A percentile compares a stretch with the other conserved stretches of the same genome.
Conservation (phyloP, 2,797 vertebrate genomes). For the Alca torda region DNA sequence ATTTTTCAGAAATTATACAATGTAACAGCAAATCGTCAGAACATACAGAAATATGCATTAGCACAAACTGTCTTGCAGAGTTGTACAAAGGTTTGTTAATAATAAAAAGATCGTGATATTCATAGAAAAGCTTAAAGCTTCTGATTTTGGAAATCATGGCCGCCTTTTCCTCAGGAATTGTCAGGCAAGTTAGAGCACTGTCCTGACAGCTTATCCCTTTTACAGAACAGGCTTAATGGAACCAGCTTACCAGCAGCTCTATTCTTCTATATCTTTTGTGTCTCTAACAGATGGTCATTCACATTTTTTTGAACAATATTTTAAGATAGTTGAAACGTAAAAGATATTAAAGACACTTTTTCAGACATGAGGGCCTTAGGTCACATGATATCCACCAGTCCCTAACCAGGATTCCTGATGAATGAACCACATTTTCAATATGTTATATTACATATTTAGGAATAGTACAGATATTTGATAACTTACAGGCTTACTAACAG, state of each 20-base stretch:
- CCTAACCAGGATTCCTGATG: neutral
- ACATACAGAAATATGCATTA: neutral
- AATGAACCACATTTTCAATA: neutral
- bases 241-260: neutral
- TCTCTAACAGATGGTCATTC: neutral
- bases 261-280: neutral
- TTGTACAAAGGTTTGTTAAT: neutral
- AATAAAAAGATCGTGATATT: neutral
- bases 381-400: neutral
- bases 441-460: neutral
- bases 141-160: neutral
- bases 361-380: neutral
- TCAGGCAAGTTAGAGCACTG: neutral
- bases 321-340: neutral
- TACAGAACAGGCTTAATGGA: neutral
- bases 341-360: neutral
- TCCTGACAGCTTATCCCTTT: neutral
- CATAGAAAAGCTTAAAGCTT: neutral
- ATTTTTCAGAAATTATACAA: neutral
- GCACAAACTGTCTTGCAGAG: neutral
- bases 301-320: neutral
- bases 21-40: neutral
- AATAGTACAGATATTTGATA: neutral
- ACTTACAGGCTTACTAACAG: constrained; percentile 73
- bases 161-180: neutral